Conservation (phyloP, 2,797 vertebrate genomes). For the Cyprinodon diabolis region DNA sequence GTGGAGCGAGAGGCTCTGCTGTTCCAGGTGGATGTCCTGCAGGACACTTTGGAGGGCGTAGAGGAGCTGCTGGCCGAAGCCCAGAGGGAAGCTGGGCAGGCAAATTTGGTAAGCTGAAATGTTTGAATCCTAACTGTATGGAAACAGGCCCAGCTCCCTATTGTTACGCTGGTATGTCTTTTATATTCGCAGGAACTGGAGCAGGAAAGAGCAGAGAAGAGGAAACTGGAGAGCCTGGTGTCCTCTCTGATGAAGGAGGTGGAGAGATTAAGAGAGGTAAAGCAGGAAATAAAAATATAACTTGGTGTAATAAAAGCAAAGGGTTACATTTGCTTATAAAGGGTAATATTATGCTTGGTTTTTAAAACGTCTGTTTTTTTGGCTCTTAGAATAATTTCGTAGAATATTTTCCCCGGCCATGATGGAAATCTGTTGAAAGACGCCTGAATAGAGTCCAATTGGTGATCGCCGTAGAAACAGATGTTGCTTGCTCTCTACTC, state of each 20-base stretch:
- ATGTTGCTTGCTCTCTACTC: neutral
- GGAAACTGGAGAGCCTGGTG: slow-evolving; percentile 73
- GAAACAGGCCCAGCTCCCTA: slow-evolving; percentile 5
- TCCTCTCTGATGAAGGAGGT: slow-evolving; percentile 73
- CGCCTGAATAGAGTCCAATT: too few species aligned
- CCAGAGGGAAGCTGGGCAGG: slow-evolving; percentile 75
- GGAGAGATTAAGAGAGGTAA: slow-evolving; percentile 81
- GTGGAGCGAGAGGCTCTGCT: slow-evolving; percentile 78
- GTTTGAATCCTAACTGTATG: neutral
- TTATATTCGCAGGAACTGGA: slow-evolving; percentile 73
- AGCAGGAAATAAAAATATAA: slow-evolving; percentile 14
- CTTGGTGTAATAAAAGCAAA: slow-evolving; percentile 27
- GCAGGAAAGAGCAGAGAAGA: slow-evolving; percentile 71
- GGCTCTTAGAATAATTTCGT: too few species aligned
- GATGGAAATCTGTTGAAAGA: too few species aligned
- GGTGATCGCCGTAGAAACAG: too few species aligned
- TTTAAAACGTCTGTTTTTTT: too few species aligned
- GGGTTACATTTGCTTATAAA: neutral
- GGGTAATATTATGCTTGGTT: too few species aligned
- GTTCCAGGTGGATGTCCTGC: slow-evolving; percentile 84
- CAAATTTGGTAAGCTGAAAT: slow-evolving; percentile 58
- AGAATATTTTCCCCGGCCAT: too few species aligned
- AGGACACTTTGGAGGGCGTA: slow-evolving; percentile 79
- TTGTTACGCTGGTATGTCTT: slow-evolving; percentile 18
- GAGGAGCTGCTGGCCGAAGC: slow-evolving; percentile 83